Conservation (phyloP, 2,888 invertebrate genomes). For the Autographa pulchrina region DNA sequence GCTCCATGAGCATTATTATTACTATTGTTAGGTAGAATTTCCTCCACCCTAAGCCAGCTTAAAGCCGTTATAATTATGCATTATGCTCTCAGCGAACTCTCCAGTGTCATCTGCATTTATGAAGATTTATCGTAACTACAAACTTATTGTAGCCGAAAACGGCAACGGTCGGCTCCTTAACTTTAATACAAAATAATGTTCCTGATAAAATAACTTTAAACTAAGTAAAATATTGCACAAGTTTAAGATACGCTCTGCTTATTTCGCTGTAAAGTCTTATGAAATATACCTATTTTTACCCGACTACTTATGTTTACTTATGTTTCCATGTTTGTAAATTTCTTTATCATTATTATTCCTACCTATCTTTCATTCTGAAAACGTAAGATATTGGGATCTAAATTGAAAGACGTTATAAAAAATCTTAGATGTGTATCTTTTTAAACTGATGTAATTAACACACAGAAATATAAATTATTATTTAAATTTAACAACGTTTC, state of each 20-base stretch:
- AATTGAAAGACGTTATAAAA: no score
- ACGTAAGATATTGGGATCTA: no score
- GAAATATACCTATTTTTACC: constrained; percentile 21
- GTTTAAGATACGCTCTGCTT: constrained; percentile 50
- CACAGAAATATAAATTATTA: no score
- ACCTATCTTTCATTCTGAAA: no score
- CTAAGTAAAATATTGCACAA: constrained; percentile 55
- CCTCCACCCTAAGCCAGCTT: constrained; percentile 61
- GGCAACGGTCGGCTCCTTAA: constrained; percentile 51
- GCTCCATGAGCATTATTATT: constrained; percentile 56
- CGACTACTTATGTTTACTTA: no score
- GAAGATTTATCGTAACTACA: constrained; percentile 75
- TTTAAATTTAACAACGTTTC: no score
- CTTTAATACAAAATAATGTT: constrained; percentile 60
- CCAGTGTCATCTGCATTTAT: constrained; percentile 75
- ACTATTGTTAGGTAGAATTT: constrained; percentile 64
- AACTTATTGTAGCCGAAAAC: constrained; percentile 68
- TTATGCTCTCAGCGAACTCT: constrained; percentile 68
- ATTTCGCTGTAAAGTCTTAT: constrained; percentile 35
- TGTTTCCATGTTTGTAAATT: no score
- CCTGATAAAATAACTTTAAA: constrained; percentile 59
- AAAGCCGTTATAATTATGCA: constrained; percentile 74
- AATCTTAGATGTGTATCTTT: no score
- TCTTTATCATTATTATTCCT: no score
- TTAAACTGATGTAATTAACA: no score